Evolutionary conservation across 1,140 invertebrate species (phyloP), one percentile per base, ranked within the genome.

Genomic region (Drosophila oshimai): DNA sequence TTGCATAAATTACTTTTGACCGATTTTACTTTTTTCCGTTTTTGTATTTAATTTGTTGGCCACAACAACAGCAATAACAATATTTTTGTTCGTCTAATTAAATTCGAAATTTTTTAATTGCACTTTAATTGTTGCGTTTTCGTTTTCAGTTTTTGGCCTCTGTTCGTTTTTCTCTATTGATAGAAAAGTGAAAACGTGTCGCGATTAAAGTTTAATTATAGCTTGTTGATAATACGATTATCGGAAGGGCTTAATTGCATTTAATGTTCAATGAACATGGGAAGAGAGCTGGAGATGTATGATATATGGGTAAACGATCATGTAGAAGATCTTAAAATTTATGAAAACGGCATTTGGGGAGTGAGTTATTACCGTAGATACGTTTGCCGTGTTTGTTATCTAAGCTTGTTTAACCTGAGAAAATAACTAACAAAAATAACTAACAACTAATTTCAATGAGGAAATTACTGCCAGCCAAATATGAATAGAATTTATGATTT

Each of bases 141-240:
- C 39, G 42, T 72, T 54, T 74, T 61, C 42, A 67, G 47, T 73
- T 72, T 61, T 67, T 39, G 71, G 28, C 42, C 7, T 53, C 49
- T 57, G 17, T 73, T 62, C 28, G 46, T 50, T 31, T 45, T 60
- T 55, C 24, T 68, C 33, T 18, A 50, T 37, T 49, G 22, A 61
- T 55, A 53, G 54, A 44, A 86, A 86, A 86, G 80, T 87, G 75
- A 86, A 84, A 86, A 86, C 80, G 39, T 87, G 80, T 76, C 61
- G 67, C 51, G 44, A 45, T 72, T 65, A 73, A 68, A 49, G 12
- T 64, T 53, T 79, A 84, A 79, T 84, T 86, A 80, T 46, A 60
- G 71, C 57, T 80, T 68, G 53, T 45, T 49, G 75, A 61, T 86
- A 84, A 84, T 86, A 31, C 55, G 71, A 74, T 79, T 74, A 84